Evolutionary conservation across 2,113 vertebrate genomes (phyloP).

Genomic region (Pelodiscus sinensis): DNA sequence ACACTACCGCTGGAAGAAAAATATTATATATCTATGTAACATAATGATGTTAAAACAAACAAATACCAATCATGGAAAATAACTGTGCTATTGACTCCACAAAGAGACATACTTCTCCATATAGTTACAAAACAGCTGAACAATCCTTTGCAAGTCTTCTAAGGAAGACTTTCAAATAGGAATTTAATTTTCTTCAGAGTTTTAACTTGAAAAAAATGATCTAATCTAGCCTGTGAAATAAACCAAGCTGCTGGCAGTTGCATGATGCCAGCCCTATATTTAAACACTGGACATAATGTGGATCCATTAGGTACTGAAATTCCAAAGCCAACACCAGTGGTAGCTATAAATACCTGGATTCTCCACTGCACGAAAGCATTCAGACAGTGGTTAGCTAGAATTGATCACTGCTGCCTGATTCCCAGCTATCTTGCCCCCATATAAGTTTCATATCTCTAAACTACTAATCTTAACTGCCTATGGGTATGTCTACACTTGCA

Average conservation of each 20-base stretch:
- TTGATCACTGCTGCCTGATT: background rate
- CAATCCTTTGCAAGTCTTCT: rapidly evolving
- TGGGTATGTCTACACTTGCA: background rate
- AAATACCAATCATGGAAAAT: background rate
- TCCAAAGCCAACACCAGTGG: background rate
- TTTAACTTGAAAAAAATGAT: slow-evolving; percentile 62
- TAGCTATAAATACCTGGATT: background rate
- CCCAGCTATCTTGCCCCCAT: background rate
- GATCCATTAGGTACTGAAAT: background rate
- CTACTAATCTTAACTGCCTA: background rate
- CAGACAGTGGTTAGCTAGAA: background rate
- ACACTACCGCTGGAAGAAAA: background rate
- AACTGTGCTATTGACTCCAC: background rate
- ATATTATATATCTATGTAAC: background rate
- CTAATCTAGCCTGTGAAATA: slow-evolving; percentile 33
- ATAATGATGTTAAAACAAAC: background rate
- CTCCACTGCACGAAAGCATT: rapidly evolving
- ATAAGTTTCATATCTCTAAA: background rate
- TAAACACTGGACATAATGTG: slow-evolving; percentile 65
- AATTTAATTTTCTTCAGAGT: background rate
- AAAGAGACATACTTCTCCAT: background rate
- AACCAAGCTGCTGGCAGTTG: slow-evolving; percentile 54
- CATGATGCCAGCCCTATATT: slow-evolving; percentile 21
- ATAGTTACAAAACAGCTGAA: background rate
- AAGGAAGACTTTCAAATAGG: background rate